phyloP scores from a whole-genome alignment of 2,888 invertebrate genomes.

The Drosophila kambysellisi region DNA sequence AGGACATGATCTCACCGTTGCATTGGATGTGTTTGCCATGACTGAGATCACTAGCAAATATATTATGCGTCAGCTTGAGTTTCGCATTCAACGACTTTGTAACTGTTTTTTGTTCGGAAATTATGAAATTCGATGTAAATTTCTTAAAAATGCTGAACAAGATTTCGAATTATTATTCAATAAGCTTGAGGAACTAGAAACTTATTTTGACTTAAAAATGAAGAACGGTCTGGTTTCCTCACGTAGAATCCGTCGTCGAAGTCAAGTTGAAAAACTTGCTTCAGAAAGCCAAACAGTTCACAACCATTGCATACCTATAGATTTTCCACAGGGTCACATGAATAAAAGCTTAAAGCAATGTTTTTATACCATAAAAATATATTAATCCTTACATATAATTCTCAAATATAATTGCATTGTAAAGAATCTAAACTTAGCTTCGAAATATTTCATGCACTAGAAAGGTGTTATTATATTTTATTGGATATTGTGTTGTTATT shows the following conservation, averaged over 20 bases:
- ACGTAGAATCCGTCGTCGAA: constrained; percentile 33
- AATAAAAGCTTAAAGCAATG: constrained; percentile 63
- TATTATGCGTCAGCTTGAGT: constrained; percentile 80
- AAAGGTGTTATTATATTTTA: background rate
- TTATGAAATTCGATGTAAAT: constrained; percentile 76
- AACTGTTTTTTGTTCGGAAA: constrained; percentile 79
- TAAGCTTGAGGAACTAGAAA: constrained; percentile 80
- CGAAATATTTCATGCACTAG: background rate
- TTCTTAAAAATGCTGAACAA: constrained; percentile 73
- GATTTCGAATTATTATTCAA: constrained; percentile 76
- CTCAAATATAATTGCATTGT: background rate
- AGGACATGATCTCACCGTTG: constrained; percentile 59
- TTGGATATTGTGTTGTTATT: background rate
- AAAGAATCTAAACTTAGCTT: background rate
- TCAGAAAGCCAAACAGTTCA: background rate
- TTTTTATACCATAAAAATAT: constrained; percentile 52
- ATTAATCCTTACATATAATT: constrained; percentile 17
- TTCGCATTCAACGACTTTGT: constrained; percentile 79
- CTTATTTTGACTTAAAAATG: constrained; percentile 79
- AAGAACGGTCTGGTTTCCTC: constrained; percentile 61
- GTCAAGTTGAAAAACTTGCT: constrained; percentile 2
- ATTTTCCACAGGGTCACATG: constrained; percentile 78
- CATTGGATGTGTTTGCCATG: constrained; percentile 79
- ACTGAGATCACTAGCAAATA: constrained; percentile 78
- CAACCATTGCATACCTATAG: constrained; percentile 71